Base-by-base conservation (phyloP, 2,888 invertebrate species). In the Xylota segnis region DNA sequence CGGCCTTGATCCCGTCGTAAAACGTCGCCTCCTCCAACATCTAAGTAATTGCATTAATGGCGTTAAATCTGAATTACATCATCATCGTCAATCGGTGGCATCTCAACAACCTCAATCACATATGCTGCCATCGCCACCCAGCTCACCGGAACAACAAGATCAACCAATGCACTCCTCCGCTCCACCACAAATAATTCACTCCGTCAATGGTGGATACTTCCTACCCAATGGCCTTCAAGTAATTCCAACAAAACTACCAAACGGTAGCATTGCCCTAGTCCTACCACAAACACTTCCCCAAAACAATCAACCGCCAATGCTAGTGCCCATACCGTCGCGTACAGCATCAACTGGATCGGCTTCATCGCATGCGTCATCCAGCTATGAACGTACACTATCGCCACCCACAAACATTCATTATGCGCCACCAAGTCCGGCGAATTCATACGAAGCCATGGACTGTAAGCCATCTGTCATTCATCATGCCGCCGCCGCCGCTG, bases 231-330 rank as follows among this genome's bases (percentile, higher is more conserved):
- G 96, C 27, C 94, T 97, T 2, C 96, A 96, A 86, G 93, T 97
- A 66, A 96, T 97, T 12, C 97, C 97, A 23, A 97, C 97, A 10
- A 94, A 97, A 87, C 91, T 97, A 16, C 94, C 96, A 27, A 97
- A 97, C 90, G 97, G 97, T 0, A 96, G 96, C 91, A 95, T 97
- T 87, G 97, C 97, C 0, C 93, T 97, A 16, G 95, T 97, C 0
- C 90, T 97, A 74, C 97, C 97, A 0, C 94, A 96, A 5, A 94
- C 94, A 23, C 93, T 94, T 23, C 94, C 93, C 43, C 59, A 92
- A 68, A 96, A 0, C 94, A 96, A 32, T 95, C 94, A 94, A 0
- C 92, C 96, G 45, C 96, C 96, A 0, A 94, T 95, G 37, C 91
- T 96, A 29, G 95, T 96, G 45, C 95, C 96, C 0, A 95, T 96